Conservation (phyloP, 2,888 invertebrate species). For the Plagodis pulveraria region DNA sequence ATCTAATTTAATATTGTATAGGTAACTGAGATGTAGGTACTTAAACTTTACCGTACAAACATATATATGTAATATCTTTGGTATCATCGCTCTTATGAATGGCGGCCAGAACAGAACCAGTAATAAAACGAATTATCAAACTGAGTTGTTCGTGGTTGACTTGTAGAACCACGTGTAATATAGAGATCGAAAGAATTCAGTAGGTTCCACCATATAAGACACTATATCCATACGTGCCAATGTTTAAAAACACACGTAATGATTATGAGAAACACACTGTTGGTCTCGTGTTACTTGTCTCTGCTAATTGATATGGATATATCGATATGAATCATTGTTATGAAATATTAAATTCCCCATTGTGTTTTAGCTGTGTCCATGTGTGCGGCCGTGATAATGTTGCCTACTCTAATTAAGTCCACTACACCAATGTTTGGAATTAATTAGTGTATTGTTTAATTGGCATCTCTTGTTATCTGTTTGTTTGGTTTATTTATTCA, state of each 20-base stretch:
- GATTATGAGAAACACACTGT: conserved; percentile 20
- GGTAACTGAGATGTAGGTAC: too few relatives aligned
- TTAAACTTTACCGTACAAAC: too few relatives aligned
- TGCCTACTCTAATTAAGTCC: conserved; percentile 82
- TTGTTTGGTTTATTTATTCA: conserved; percentile 84
- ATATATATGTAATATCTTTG: too few relatives aligned
- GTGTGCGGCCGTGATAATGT: conserved; percentile 60
- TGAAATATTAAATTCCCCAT: conserved; percentile 58
- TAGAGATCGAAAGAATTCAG: too few relatives aligned
- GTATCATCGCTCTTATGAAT: too few relatives aligned
- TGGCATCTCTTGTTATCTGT: conserved; percentile 85
- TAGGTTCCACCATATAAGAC: not conserved
- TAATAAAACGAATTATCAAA: too few relatives aligned
- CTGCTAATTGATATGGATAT: conserved; percentile 35
- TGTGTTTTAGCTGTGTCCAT: conserved; percentile 48
- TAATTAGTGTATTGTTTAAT: conserved; percentile 85
- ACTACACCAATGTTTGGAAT: conserved; percentile 85
- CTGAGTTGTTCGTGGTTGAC: too few relatives aligned
- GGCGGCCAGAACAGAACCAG: too few relatives aligned
- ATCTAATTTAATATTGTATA: too few relatives aligned
- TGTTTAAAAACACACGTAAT: conserved; percentile 36
- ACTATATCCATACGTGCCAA: not conserved
- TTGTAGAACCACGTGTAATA: too few relatives aligned
- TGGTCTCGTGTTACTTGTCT: conserved; percentile 30
- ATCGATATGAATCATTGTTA: conserved; percentile 47